Evolutionary conservation across 2,888 invertebrate genomes (phyloP).

Genomic region (Sinotaia quadrata): DNA sequence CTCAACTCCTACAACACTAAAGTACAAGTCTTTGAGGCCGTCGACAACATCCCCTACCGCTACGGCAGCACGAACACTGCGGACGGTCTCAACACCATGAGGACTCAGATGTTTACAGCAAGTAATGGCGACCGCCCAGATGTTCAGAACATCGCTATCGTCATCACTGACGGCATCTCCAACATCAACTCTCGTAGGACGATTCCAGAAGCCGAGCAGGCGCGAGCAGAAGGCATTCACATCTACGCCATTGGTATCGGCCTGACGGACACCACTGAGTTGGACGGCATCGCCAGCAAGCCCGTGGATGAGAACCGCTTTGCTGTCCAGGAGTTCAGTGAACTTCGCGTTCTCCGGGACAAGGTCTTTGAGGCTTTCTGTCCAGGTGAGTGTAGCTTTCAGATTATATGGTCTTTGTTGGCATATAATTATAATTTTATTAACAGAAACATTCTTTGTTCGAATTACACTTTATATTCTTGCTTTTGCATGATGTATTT

Average conservation of each 20-base stretch:
- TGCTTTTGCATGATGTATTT: no score
- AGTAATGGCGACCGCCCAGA: conserved; percentile 57
- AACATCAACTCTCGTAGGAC: conserved; percentile 61
- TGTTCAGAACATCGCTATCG: conserved; percentile 55
- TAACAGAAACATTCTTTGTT: not conserved
- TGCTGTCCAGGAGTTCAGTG: conserved; percentile 49
- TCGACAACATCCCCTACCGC: conserved; percentile 52
- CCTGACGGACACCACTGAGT: conserved; percentile 50
- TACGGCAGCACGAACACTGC: conserved; percentile 66
- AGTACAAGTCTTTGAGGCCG: conserved; percentile 48
- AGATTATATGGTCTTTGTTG: no score
- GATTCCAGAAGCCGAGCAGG: conserved; percentile 55
- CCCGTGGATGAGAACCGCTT: conserved; percentile 50
- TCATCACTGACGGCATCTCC: conserved; percentile 65
- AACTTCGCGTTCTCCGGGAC: conserved; percentile 43
- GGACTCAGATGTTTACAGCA: conserved; percentile 51
- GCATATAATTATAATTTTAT: not conserved
- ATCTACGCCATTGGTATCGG: conserved; percentile 53
- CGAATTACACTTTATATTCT: no score
- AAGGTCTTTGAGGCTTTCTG: conserved; percentile 46
- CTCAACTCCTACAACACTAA: conserved; percentile 44
- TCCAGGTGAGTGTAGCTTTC: conserved; percentile 38
- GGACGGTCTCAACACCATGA: conserved; percentile 58
- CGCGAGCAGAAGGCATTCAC: conserved; percentile 38
- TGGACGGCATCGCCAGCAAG: conserved; percentile 52